Conservation (phyloP, 2,888 invertebrate species). For the Druceiella hillmani region DNA sequence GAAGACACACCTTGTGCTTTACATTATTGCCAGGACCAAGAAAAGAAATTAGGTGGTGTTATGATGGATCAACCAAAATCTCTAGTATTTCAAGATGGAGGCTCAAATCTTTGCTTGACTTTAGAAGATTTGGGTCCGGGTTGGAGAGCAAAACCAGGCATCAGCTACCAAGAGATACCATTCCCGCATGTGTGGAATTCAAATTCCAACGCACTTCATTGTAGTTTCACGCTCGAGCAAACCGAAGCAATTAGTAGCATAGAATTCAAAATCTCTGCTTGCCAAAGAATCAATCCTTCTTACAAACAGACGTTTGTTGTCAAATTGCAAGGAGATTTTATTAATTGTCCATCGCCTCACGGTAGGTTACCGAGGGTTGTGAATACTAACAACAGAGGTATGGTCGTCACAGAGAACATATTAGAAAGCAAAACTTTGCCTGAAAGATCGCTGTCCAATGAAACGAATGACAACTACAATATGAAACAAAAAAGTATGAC, state of each 20-base stretch:
- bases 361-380: conserved; percentile 42
- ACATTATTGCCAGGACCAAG: conserved; percentile 75
- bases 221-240: conserved; percentile 79
- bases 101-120: conserved; percentile 80
- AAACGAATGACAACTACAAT: conserved; percentile 41
- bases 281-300: conserved; percentile 47
- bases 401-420: conserved; percentile 47
- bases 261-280: conserved; percentile 43
- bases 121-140: conserved; percentile 85
- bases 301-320: conserved; percentile 47
- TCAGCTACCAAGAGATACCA: conserved; percentile 82
- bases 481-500: conserved; percentile 49
- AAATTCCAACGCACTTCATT: conserved; percentile 82
- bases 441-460: conserved; percentile 29
- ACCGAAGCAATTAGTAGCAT: conserved; percentile 51
- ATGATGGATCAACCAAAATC: conserved; percentile 85
- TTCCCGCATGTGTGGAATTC: conserved; percentile 90
- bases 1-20: conserved; percentile 94
- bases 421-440: conserved; percentile 43
- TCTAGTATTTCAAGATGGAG: conserved; percentile 85
- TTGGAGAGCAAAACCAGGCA: conserved; percentile 84
- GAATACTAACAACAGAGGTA: conserved; percentile 41
- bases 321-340: conserved; percentile 40
- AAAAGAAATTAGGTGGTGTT: conserved; percentile 77
- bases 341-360: conserved; percentile 42